phyloP scores from a whole-genome alignment of 2,888 invertebrate genomes.

The Caenorhabditis japonica region DNA sequence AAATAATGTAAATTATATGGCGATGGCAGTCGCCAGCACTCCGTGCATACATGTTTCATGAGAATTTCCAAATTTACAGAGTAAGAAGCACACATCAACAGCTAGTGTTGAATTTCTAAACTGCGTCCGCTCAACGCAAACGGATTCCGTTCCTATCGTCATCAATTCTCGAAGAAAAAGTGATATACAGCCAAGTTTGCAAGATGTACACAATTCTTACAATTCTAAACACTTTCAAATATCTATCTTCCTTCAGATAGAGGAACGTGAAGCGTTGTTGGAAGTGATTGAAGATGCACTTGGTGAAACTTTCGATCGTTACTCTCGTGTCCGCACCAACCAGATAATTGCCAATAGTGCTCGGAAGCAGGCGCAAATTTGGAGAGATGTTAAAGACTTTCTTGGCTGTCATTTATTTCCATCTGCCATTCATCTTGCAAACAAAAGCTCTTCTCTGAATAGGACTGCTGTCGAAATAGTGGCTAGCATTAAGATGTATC shows the following conservation, averaged over 20 bases:
- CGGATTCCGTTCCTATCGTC: conserved; percentile 48
- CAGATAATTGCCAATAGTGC: conserved; percentile 73
- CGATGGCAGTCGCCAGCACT: too few relatives aligned
- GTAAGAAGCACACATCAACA: conserved; percentile 46
- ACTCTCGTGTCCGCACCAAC: conserved; percentile 70
- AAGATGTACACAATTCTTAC: conserved; percentile 27
- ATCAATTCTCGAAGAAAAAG: conserved; percentile 51
- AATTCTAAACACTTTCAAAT: not conserved
- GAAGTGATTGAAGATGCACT: conserved; percentile 73
- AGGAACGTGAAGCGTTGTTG: conserved; percentile 68
- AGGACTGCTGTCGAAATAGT: conserved; percentile 64
- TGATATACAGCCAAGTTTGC: conserved; percentile 39
- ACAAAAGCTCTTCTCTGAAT: conserved; percentile 54
- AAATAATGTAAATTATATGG: too few relatives aligned
- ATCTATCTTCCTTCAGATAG: conserved; percentile 52
- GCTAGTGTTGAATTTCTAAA: conserved; percentile 61
- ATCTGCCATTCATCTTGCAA: conserved; percentile 67
- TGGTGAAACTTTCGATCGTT: conserved; percentile 73
- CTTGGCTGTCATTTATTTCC: conserved; percentile 70
- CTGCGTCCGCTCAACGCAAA: conserved; percentile 50
- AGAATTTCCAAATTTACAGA: conserved; percentile 18
- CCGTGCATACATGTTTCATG: too few relatives aligned
- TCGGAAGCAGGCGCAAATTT: conserved; percentile 73
- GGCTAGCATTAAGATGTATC: conserved; percentile 59
- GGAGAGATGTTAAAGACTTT: conserved; percentile 75